A percentile compares a stretch with the other conserved stretches of the same genome.
Evolutionary conservation across 2,113 vertebrate species (phyloP).

Genomic region (Puma concolor): DNA sequence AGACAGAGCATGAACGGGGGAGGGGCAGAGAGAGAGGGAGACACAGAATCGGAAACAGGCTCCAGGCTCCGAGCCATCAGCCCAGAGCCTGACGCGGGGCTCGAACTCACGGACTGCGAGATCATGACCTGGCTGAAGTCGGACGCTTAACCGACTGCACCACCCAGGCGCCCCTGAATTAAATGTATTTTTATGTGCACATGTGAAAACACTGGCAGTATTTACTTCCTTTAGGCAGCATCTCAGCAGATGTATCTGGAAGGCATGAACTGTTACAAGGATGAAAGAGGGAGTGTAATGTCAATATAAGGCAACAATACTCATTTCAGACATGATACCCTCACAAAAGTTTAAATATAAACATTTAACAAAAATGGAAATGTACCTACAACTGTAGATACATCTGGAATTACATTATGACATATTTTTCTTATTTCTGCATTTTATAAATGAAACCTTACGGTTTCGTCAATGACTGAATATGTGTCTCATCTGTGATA

Average conservation of each 20-base stretch:
- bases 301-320: too few relatives aligned
- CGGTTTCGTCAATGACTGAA: background rate
- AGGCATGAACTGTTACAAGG: rapidly evolving
- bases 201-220: too few relatives aligned
- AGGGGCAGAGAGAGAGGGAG: too few relatives aligned
- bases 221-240: background rate
- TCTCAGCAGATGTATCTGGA: background rate
- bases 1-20: too few relatives aligned
- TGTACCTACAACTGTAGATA: background rate
- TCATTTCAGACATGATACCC: background rate
- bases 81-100: too few relatives aligned
- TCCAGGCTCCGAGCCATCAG: too few relatives aligned
- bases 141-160: too few relatives aligned
- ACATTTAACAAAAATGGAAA: background rate
- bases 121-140: too few relatives aligned
- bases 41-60: too few relatives aligned
- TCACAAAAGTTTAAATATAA: background rate
- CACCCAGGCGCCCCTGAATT: too few relatives aligned
- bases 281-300: background rate
- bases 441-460: conserved; percentile 10
- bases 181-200: background rate
- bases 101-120: too few relatives aligned
- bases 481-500: background rate
- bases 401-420: background rate
- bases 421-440: conserved; percentile 3